Percentiles rank a stretch among this genome's conserved stretches.
These are phyloP conservation scores for Galaxias olidus DNA, from an alignment of 2,797 vertebrate genomes.

Conservation along the genomic window DNA sequence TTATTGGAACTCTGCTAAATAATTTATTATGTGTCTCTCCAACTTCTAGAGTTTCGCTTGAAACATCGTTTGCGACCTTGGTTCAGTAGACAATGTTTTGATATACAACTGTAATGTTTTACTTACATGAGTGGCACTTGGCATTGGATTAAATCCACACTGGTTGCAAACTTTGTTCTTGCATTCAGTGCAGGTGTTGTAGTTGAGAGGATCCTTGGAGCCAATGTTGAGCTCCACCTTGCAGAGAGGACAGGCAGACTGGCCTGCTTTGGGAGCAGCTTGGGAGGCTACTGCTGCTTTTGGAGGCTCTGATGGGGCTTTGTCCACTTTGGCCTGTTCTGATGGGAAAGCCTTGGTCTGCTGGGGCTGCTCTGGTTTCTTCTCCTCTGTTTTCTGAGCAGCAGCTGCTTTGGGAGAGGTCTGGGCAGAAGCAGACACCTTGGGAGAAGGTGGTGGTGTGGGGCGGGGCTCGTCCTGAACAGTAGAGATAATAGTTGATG, in stretches of 20 bases:
- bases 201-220: conserved; percentile 81
- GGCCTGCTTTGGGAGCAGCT: conserved; percentile 32
- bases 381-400: conserved; percentile 29
- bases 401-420: conserved; percentile 16
- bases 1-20: too few species aligned
- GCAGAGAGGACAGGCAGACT: conserved; percentile 83
- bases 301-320: conserved; percentile 26
- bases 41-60: too few species aligned
- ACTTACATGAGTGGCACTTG: conserved; percentile 84
- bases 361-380: conserved; percentile 41
- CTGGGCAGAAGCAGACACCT: conserved; percentile 24
- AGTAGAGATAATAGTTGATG: conserved; percentile 81
- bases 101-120: not conserved
- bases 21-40: too few species aligned
- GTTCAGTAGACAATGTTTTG: not conserved
- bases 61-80: too few species aligned
- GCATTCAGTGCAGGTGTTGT: conserved; percentile 87
- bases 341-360: conserved; percentile 23
- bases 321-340: conserved; percentile 31
- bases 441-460: conserved; percentile 60
- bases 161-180: conserved; percentile 87
- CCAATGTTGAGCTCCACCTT: conserved; percentile 83
- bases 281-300: conserved; percentile 38
- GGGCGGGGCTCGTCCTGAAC: conserved; percentile 67
- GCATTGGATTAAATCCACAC: conserved; percentile 93